Base-by-base conservation (phyloP, 2,113 vertebrate genomes). In the Gasterosteus nipponicus region DNA sequence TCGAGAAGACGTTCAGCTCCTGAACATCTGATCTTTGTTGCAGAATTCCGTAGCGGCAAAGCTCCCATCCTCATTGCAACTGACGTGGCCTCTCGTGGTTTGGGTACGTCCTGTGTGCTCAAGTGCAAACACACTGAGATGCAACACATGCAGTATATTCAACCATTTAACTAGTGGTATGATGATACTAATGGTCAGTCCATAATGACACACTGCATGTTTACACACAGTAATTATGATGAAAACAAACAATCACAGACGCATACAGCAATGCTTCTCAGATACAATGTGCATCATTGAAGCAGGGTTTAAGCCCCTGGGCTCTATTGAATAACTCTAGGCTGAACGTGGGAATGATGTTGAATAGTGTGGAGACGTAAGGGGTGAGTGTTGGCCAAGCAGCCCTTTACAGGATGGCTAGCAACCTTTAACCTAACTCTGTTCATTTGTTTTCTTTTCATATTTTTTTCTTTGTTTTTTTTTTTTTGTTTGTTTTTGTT, bases 61-160 rank as follows among this genome's bases (percentile, higher is more conserved):
- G 97, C 97, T 89, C 97, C 97, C 49, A 99, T 99, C 89, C 96
- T 99, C 90, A 98, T 99, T 80, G 97, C 97, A 87, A 99, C 97
- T 2, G 97, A 99, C 58, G 97, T 99, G 92, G 97, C 97, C 71
- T 98, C 97, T 60, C 96, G 97, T 85, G 97, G 97, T 94, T 94
- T 99, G 95, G 97, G 96, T 99, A 97, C 95, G 97, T 97, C 94
- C 47, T 41, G 15, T 65, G 75, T 74, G 73, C 67, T 76, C 7
- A 51, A 38, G 69, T 42, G 75, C 44, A 69, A 33, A 46, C 11
- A 57, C 69, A 58, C 51, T 39, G 42, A 62, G 49, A 51, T 3
- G 15, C 15, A 10, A 60, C 54, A 51, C 58, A 80, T 35, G 74
- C 35, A 56, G 8, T 4, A 44, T 67, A 53, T 72, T 42, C 51